Percentiles rank a stretch among this genome's conserved stretches.
Evolutionary conservation across 1,140 invertebrate species (phyloP).

Genomic region (Drosophila serrata): DNA sequence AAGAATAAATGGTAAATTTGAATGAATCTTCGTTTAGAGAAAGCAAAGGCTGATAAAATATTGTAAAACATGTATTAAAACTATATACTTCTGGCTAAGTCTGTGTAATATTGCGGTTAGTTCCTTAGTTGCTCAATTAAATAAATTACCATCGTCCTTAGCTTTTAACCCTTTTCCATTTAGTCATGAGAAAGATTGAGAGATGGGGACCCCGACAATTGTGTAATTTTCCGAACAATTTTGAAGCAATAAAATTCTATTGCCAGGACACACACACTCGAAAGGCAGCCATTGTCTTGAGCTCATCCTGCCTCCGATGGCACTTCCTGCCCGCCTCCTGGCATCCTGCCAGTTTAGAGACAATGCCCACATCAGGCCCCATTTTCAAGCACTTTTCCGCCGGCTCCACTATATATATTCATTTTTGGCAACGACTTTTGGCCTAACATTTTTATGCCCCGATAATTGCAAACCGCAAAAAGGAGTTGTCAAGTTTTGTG

Average conservation of each 20-base stretch:
- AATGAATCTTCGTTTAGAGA: not conserved
- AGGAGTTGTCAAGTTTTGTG: slow-evolving; percentile 27
- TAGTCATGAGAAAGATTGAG: slow-evolving; percentile 32
- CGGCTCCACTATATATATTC: slow-evolving; percentile 1
- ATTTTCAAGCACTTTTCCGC: slow-evolving; percentile 29
- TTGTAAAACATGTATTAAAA: not conserved
- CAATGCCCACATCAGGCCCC: slow-evolving; percentile 54
- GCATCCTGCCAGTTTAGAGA: slow-evolving; percentile 61
- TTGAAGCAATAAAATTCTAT: slow-evolving; percentile 68
- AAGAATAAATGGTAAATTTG: not conserved
- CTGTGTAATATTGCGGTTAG: not conserved
- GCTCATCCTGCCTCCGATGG: slow-evolving; percentile 25
- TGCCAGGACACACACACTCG: slow-evolving; percentile 36
- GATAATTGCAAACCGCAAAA: slow-evolving; percentile 61
- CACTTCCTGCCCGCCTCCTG: slow-evolving; percentile 44
- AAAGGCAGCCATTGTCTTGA: slow-evolving; percentile 46
- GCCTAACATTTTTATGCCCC: slow-evolving; percentile 53
- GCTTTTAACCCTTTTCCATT: slow-evolving; percentile 10
- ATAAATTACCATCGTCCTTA: slow-evolving; percentile 6
- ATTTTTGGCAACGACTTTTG: slow-evolving; percentile 61
- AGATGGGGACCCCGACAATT: slow-evolving; percentile 41
- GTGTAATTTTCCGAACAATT: slow-evolving; percentile 70
- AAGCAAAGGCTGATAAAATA: not conserved
- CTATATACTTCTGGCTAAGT: not conserved
- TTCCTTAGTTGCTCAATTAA: slow-evolving; percentile 34